Evolutionary conservation across 2,113 vertebrate species (phyloP).

Genomic region (Microcebus griseorufus): DNA sequence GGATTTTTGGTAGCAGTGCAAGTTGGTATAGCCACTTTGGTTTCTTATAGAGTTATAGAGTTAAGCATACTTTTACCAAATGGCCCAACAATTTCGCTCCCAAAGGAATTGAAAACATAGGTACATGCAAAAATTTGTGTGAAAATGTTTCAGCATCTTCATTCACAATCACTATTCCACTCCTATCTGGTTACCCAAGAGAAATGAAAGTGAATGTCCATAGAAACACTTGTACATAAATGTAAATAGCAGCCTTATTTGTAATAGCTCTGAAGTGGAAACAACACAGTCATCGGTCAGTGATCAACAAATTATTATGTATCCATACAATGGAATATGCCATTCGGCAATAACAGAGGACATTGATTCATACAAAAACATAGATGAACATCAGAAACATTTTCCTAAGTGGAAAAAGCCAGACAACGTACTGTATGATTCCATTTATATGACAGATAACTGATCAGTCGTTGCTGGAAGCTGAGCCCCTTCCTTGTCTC

Average conservation of each 20-base stretch:
- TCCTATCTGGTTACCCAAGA: background rate
- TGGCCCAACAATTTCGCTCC: background rate
- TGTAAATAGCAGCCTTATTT: background rate
- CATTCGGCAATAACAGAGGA: background rate
- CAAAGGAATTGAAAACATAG: background rate
- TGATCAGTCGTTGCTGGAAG: background rate
- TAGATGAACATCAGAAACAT: background rate
- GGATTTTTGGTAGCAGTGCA: background rate
- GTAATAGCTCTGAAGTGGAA: background rate
- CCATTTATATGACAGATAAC: background rate
- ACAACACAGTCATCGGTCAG: background rate
- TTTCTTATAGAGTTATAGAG: background rate
- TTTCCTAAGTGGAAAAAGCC: background rate
- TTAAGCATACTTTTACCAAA: background rate
- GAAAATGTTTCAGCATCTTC: background rate
- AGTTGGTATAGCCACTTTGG: background rate
- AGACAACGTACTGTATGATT: background rate
- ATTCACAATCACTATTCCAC: background rate
- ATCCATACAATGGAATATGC: background rate
- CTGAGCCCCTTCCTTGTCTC: background rate
- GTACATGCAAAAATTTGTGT: background rate
- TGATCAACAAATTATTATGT: background rate
- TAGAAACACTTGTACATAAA: background rate
- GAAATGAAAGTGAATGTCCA: background rate
- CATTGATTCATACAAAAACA: background rate